These are phyloP conservation scores for Leucophenga montana DNA, from an alignment of 2,888 invertebrate genomes.

Conservation along the genomic window DNA sequence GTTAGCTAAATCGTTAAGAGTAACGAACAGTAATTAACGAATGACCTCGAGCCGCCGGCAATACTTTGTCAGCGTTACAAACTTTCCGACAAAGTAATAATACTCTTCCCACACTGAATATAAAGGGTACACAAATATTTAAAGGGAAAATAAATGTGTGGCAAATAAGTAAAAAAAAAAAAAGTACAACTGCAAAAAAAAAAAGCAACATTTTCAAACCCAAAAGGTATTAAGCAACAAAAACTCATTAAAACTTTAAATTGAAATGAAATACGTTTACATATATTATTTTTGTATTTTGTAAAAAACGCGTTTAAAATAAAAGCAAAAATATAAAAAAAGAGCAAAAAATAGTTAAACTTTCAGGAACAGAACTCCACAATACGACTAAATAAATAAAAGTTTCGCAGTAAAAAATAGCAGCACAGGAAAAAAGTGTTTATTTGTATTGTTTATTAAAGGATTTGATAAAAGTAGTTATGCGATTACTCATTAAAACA, in stretches of 20 bases:
- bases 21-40: too few relatives aligned
- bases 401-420: not conserved
- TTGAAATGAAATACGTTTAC: constrained; percentile 63
- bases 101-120: too few relatives aligned
- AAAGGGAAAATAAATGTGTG: not conserved
- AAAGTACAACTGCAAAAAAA: not conserved
- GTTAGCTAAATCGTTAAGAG: too few relatives aligned
- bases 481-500: too few relatives aligned
- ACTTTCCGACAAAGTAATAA: too few relatives aligned
- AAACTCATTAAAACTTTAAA: constrained; percentile 69
- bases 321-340: not conserved
- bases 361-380: constrained; percentile 15
- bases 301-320: not conserved
- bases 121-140: not conserved
- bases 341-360: not conserved
- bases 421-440: not conserved
- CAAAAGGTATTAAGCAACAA: constrained; percentile 23
- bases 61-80: too few relatives aligned
- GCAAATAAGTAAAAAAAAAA: not conserved
- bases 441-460: not conserved
- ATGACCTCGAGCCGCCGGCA: too few relatives aligned
- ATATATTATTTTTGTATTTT: constrained; percentile 33
- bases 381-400: not conserved
- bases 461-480: not conserved
- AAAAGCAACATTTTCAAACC: not conserved